These are phyloP conservation scores for Pogona vitticeps DNA, from an alignment of 2,113 vertebrate genomes.

Conservation along the genomic window DNA sequence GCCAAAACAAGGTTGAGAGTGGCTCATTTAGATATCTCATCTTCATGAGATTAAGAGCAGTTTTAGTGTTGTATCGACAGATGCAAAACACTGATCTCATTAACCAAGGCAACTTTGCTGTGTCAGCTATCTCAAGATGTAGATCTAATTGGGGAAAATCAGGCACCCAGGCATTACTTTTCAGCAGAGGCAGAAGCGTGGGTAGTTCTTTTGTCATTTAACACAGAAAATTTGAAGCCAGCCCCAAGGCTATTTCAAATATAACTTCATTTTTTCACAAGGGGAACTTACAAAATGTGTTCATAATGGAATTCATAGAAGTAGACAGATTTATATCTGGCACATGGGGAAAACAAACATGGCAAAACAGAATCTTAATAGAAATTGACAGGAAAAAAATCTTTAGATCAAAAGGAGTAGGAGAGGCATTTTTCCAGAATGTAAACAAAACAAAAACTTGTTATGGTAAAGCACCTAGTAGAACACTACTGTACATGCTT, in stretches of 20 bases:
- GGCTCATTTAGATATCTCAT: no score
- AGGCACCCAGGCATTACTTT: neutral
- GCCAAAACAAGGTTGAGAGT: no score
- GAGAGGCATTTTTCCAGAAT: neutral
- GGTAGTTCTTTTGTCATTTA: neutral
- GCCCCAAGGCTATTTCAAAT: neutral
- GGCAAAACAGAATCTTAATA: neutral
- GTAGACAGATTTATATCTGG: neutral
- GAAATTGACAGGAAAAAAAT: neutral
- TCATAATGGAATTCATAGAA: neutral
- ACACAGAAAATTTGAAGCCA: neutral
- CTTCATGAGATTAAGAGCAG: neutral
- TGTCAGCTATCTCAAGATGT: neutral
- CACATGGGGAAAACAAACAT: neutral
- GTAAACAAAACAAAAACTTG: neutral
- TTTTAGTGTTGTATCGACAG: neutral
- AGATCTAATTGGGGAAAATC: neutral
- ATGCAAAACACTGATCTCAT: neutral
- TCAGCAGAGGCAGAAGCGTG: neutral
- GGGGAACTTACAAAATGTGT: neutral
- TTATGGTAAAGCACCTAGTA: neutral
- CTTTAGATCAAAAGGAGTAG: neutral
- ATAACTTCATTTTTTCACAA: neutral
- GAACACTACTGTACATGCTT: neutral
- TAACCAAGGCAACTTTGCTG: neutral